A percentile compares a stretch with the other conserved stretches of the same genome.
phyloP scores from a whole-genome alignment of 2,888 invertebrate genomes.

The Lithophane leautieri region DNA sequence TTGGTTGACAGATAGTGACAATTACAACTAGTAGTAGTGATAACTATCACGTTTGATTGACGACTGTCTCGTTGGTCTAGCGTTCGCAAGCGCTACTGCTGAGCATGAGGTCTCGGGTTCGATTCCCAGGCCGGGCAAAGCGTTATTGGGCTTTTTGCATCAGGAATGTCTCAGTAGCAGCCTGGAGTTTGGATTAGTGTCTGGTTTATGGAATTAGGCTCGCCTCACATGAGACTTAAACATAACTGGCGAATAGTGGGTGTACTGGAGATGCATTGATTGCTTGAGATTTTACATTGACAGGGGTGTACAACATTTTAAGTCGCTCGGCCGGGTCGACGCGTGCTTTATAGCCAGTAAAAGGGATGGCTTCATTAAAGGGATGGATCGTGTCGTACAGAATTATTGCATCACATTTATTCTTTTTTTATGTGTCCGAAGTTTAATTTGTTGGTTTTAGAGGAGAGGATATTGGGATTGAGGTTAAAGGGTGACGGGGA shows the following conservation, averaged over 20 bases:
- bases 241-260: too few relatives aligned
- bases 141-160: too few relatives aligned
- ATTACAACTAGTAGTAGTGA: neutral
- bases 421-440: constrained; percentile 51
- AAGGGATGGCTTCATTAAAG: constrained; percentile 81
- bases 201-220: too few relatives aligned
- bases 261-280: too few relatives aligned
- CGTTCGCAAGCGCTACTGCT: too few relatives aligned
- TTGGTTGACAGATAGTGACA: neutral
- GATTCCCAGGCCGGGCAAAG: too few relatives aligned
- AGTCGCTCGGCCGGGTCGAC: constrained; percentile 58
- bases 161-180: too few relatives aligned
- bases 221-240: too few relatives aligned
- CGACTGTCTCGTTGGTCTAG: too few relatives aligned
- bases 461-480: neutral
- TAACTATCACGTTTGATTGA: neutral
- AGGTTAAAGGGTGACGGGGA: neutral
- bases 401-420: constrained; percentile 72
- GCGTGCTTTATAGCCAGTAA: constrained; percentile 79
- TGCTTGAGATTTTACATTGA: too few relatives aligned
- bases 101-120: too few relatives aligned
- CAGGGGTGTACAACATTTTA: constrained; percentile 65
- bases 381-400: constrained; percentile 66
- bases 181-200: too few relatives aligned
- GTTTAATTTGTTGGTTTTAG: constrained; percentile 51